A percentile compares a stretch with the other conserved stretches of the same genome.
Evolutionary conservation across 1,140 invertebrate genomes (phyloP).

Genomic region (Odontomachus brunneus): DNA sequence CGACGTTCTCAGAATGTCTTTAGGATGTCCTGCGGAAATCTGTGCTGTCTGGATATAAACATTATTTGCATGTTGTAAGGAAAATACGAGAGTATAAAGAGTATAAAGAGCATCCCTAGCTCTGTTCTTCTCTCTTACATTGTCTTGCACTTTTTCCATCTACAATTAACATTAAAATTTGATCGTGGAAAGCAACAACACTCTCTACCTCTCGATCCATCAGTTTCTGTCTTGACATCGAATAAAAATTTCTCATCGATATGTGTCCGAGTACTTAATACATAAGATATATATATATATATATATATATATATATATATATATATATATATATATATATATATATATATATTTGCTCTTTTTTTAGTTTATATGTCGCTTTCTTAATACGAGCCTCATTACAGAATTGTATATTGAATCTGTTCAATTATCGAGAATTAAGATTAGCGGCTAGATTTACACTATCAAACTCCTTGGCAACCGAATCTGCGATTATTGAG

Average conservation of each 20-base stretch:
- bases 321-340: not conserved
- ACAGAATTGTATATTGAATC: not conserved
- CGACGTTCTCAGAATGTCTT: no score
- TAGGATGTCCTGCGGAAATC: no score
- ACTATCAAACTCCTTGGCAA: slow-evolving; percentile 14
- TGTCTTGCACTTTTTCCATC: not conserved
- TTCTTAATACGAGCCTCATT: not conserved
- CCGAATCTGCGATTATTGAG: slow-evolving; percentile 6
- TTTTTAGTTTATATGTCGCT: slow-evolving; percentile 2
- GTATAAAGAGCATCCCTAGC: no score
- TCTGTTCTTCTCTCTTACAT: no score
- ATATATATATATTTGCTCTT: no score
- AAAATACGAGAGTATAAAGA: no score
- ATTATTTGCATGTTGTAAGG: no score
- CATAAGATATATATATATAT: not conserved
- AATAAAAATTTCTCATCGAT: slow-evolving; percentile 36
- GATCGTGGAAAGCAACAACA: not conserved
- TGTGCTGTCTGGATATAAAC: no score
- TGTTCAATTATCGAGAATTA: slow-evolving; percentile 16
- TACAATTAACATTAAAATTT: slow-evolving; percentile 39
- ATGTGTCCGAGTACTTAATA: slow-evolving; percentile 29
- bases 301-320: no score
- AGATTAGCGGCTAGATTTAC: slow-evolving; percentile 16
- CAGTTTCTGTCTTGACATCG: not conserved
- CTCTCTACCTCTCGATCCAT: not conserved